Percentiles rank a stretch among this genome's conserved stretches.
Evolutionary conservation across 2,888 invertebrate genomes (phyloP).

Genomic region (Phaonia tiefii): DNA sequence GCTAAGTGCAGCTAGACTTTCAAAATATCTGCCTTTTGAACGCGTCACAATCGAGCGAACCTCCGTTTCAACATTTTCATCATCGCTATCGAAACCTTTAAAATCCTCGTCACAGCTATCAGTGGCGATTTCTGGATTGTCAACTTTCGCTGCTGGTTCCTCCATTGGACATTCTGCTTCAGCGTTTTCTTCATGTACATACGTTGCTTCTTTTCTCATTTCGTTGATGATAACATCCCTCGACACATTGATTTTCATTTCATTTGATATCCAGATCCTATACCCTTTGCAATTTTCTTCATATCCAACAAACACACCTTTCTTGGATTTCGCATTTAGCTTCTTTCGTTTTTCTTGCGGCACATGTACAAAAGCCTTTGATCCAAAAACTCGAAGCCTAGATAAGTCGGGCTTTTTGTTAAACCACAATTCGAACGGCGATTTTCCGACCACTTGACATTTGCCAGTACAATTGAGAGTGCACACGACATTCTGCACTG

Average conservation of each 20-base stretch:
- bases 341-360: conserved; percentile 18
- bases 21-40: too few relatives aligned
- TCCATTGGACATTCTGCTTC: too few relatives aligned
- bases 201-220: conserved; percentile 10
- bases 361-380: conserved; percentile 17
- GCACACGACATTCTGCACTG: conserved; percentile 74
- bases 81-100: neutral
- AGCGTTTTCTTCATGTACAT: neutral
- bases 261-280: conserved; percentile 6
- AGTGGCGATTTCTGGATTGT: too few relatives aligned
- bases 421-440: conserved; percentile 73
- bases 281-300: neutral
- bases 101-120: conserved; percentile 11
- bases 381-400: too few relatives aligned
- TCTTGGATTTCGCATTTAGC: conserved; percentile 30
- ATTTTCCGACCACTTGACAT: conserved; percentile 70
- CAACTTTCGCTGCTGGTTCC: too few relatives aligned
- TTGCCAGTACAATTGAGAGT: conserved; percentile 73
- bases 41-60: neutral
- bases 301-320: conserved; percentile 29
- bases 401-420: neutral
- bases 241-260: conserved; percentile 1
- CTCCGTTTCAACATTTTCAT: neutral
- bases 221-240: conserved; percentile 18
- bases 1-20: neutral